Base-by-base conservation (phyloP, 1,140 invertebrate genomes). In the Stegodyphus dumicola region DNA sequence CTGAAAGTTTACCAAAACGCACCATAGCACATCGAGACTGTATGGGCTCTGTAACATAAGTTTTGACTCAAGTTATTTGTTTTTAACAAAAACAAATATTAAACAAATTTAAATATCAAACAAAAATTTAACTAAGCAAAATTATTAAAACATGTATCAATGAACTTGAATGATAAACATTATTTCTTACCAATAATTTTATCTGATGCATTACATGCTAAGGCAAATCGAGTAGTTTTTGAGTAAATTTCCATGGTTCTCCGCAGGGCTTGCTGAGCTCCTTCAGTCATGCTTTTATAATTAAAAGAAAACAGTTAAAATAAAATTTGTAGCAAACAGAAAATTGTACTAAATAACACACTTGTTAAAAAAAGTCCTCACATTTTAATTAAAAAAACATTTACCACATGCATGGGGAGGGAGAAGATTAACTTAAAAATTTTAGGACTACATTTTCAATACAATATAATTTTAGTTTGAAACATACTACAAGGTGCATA, bases 211-310 rank as follows among this genome's bases (percentile, higher is more conserved):
- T 99, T 99, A 90, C 98, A 99, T 70, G 99, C 99, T 5, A 99
- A 92, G 6, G 98, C 98, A 93, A 99, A 99, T 87, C 99, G 92
- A 2, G 99, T 99, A 9, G 98, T 99, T 89, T 95, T 95, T 74
- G 97, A 98, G 91, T 98, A 99, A 70, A 99, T 94, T 91, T 99
- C 99, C 98, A 99, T 99, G 5, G 98, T 99, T 89, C 98, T 93
- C 15, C 99, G 93, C 53, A 99, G 91, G 6, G 99, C 98, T 91
- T 99, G 98, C 90, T 99, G 98, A 2, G 98, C 98, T 7, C 97
- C 97, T 89, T 98, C 97, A 2, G 98, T 99, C 98, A 99, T 99
- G 89, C 97, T 94, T n/a, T 88, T 87, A 67, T 64, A 77, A 53
- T 10, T 52, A 65, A 53, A 66, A 76, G 56, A 60, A 75, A 71